These are phyloP conservation scores for Ramphastos sulfuratus DNA, from an alignment of 2,113 vertebrate species.

Conservation along the genomic window DNA sequence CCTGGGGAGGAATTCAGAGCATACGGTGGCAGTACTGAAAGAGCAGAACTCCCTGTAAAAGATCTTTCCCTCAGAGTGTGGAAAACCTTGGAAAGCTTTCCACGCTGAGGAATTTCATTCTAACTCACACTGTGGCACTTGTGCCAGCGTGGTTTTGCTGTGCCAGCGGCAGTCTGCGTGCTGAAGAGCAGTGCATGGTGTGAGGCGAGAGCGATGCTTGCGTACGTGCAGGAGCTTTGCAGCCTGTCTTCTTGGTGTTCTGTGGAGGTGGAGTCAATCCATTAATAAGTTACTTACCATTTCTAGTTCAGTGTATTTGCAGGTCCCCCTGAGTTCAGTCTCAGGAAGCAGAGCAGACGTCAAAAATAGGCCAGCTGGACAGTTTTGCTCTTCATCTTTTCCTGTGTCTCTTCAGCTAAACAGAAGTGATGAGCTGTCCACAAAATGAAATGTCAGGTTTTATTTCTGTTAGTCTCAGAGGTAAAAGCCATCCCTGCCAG, in stretches of 20 bases:
- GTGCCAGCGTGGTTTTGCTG: not conserved
- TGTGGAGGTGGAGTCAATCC: not conserved
- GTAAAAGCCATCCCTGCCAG: not conserved
- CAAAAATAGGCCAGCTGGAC: not conserved
- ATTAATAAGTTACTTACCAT: not conserved
- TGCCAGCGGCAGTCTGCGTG: not conserved
- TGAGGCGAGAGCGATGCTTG: accelerated
- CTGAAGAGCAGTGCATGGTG: not conserved
- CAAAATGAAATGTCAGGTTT: not conserved
- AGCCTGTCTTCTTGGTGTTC: not conserved
- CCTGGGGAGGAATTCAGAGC: not conserved
- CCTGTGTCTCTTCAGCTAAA: not conserved
- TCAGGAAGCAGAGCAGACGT: not conserved
- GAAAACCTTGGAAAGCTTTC: not conserved
- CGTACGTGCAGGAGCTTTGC: not conserved
- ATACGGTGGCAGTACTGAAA: not conserved
- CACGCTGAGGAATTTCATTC: not conserved
- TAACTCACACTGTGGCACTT: not conserved
- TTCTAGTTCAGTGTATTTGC: not conserved
- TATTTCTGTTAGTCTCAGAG: not conserved
- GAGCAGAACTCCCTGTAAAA: not conserved
- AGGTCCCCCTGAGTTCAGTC: not conserved
- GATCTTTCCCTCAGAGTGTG: not conserved
- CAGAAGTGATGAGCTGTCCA: not conserved
- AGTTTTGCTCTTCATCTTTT: not conserved